A percentile compares a stretch with the other conserved stretches of the same genome.
Conservation (phyloP, 2,888 invertebrate genomes). For the Teleogryllus oceanicus region DNA sequence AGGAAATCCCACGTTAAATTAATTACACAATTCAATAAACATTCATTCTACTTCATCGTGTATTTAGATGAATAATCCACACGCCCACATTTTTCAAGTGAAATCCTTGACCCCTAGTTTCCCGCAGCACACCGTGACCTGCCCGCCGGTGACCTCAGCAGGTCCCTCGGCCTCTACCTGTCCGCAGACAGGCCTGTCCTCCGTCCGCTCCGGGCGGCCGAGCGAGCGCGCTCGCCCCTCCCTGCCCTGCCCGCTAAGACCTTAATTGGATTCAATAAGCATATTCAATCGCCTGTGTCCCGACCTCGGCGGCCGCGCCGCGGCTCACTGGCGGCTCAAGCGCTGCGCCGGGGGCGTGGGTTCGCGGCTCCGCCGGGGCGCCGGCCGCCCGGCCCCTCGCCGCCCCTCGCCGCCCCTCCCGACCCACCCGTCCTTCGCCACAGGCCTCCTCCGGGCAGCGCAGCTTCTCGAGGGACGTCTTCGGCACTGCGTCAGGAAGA, state of each 20-base stretch:
- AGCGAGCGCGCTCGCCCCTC: background rate
- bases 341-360: background rate
- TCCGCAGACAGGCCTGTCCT: background rate
- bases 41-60: too few relatives aligned
- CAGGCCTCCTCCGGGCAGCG: background rate
- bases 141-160: too few relatives aligned
- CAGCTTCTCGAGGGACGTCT: too few relatives aligned
- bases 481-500: too few relatives aligned
- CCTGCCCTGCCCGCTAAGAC: background rate
- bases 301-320: conserved; percentile 7
- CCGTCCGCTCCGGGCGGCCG: background rate
- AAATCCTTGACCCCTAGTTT: too few relatives aligned
- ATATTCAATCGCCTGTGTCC: conserved; percentile 3
- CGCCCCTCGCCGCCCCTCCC: background rate
- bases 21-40: too few relatives aligned
- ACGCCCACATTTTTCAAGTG: too few relatives aligned
- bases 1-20: too few relatives aligned
- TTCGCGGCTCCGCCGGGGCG: background rate
- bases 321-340: conserved; percentile 6
- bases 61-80: too few relatives aligned
- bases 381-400: background rate
- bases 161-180: background rate
- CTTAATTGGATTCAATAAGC: background rate
- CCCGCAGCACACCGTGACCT: too few relatives aligned
- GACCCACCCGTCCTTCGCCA: background rate